Evolutionary conservation across 2,888 invertebrate species (phyloP), one percentile per base, ranked within the genome.

Genomic region (Nowickia ferox): DNA sequence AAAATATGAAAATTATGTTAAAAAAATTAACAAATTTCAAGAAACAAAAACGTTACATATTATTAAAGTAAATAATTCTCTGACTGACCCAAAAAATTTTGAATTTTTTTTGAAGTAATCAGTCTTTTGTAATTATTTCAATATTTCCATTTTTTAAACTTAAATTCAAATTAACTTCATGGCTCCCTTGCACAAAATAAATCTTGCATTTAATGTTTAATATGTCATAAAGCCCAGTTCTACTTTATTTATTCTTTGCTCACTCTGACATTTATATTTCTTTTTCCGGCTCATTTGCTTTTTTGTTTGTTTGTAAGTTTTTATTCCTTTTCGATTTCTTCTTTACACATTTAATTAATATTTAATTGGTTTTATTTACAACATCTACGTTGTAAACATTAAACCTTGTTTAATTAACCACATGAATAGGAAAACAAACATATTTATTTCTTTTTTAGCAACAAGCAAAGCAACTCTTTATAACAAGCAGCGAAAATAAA

Each of bases 341-440:
- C 57, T 72, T 88, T 88, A 88, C 88, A 89, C 88, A 89, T 88
- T 90, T 89, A 89, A 90, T 90, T 89, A 88, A 87, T 87, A 87
- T 89, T 90, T 90, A 90, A 90, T 90, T 90, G 90, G 89, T 89
- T 90, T 89, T 89, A 89, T 88, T 81, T 88, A 85, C 88, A 88
- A 84, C 88, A 55, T 30, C 53, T 46, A 46, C 77, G 77, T 42
- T 40, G n/a, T 59, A 78, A 68, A 63, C 68, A 83, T 51, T 15
- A 40, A 69, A 72, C 51, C 55, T 19, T 46, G 48, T 44, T 22
- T 46, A 15, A 15, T 17, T 69, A 44, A 71, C 42, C 17, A 68
- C 51, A 74, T 61, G 46, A 81, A 66, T 74, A 57, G 38, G 13
- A 42, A 68, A 71, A 81, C 57, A 74, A 80, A 40, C 17, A 55